Percentiles rank a stretch among this genome's conserved stretches.
Conservation (phyloP, 2,888 invertebrate species). For the Phoenoteleia sp. region DNA sequence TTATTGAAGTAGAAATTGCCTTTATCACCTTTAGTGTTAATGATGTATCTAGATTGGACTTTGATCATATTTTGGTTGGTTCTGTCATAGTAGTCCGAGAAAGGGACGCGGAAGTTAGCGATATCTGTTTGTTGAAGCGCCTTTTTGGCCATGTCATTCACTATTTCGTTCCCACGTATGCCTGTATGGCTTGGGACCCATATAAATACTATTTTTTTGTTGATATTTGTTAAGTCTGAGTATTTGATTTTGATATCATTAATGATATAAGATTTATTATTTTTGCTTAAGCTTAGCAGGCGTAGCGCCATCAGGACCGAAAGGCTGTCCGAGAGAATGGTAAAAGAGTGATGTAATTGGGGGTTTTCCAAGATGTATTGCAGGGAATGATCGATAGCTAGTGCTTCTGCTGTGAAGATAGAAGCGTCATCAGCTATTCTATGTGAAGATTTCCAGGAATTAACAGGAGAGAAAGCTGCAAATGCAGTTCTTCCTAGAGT, state of each 20-base stretch:
- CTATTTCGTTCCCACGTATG: background rate
- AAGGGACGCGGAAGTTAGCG: background rate
- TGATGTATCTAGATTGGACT: background rate
- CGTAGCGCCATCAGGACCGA: background rate
- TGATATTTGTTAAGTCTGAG: background rate
- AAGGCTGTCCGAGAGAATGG: background rate
- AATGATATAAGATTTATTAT: background rate
- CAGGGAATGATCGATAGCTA: too few species aligned
- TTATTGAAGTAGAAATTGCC: background rate
- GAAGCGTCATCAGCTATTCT: background rate
- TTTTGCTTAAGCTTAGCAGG: background rate
- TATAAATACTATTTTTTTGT: background rate
- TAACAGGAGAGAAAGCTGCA: background rate
- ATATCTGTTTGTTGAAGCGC: background rate
- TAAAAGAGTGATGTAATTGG: background rate
- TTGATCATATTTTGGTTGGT: background rate
- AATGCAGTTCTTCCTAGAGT: background rate
- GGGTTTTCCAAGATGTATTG: background rate
- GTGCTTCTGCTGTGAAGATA: background rate
- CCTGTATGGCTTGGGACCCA: background rate
- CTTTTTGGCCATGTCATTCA: background rate
- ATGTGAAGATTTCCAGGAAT: background rate
- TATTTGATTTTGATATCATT: background rate
- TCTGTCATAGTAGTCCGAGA: background rate
- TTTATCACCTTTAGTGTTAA: background rate